Conservation (phyloP, 1,140 invertebrate species). For the Seison nebaliae region DNA sequence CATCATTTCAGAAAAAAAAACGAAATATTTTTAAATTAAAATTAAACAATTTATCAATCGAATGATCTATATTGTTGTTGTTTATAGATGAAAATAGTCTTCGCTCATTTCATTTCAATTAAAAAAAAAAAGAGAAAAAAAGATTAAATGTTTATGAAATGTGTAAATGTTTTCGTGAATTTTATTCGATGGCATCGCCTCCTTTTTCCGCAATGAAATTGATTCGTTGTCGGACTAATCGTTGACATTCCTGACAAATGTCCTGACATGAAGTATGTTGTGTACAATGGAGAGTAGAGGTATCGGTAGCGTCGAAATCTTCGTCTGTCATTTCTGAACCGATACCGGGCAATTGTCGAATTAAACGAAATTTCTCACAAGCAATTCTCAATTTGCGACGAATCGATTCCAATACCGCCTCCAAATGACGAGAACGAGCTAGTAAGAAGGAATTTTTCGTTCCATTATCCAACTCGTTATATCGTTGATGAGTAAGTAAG, state of each 20-base stretch:
- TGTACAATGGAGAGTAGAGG: slow-evolving; percentile 1
- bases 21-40: no score
- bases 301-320: background rate
- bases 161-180: no score
- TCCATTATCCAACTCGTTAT: slow-evolving; percentile 7
- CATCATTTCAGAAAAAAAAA: no score
- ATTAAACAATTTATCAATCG: no score
- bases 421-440: slow-evolving; percentile 7
- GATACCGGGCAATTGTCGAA: slow-evolving; percentile 7
- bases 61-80: no score
- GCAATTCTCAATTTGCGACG: slow-evolving; percentile 8
- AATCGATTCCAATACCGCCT: slow-evolving; percentile 9
- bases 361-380: slow-evolving; percentile 12
- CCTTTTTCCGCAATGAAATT: slow-evolving; percentile 11
- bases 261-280: slow-evolving; percentile 3
- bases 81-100: no score
- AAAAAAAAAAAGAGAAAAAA: no score
- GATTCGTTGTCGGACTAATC: slow-evolving; percentile 9
- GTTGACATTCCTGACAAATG: slow-evolving; percentile 10
- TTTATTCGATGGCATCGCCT: slow-evolving; percentile 8
- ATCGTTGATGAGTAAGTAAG: slow-evolving; percentile 4
- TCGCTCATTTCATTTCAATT: no score
- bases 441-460: slow-evolving; percentile 7
- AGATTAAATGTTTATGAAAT: no score
- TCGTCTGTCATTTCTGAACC: background rate